phyloP scores from a whole-genome alignment of 2,797 vertebrate genomes.

The Myripristis murdjan region DNA sequence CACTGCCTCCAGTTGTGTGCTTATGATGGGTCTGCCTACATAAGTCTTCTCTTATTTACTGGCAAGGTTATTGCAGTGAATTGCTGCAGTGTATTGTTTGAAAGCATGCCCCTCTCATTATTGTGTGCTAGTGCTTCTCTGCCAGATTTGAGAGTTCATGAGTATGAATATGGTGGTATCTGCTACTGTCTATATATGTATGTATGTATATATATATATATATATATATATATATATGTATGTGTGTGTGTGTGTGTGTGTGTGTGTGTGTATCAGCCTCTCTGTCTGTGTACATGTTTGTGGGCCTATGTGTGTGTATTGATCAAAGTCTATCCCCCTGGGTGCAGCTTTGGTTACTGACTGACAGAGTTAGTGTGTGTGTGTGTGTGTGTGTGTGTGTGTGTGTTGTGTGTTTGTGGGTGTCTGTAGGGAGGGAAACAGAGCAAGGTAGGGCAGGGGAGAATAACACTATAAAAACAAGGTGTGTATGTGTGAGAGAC shows the following conservation, averaged over 20 bases:
- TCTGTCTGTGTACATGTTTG: too few relatives aligned
- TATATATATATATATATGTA: neutral
- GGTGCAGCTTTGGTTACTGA: constrained; percentile 67
- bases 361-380: constrained; percentile 56
- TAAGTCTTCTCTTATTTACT: constrained; percentile 57
- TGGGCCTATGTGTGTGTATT: constrained; percentile 42
- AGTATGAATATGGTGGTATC: constrained; percentile 56
- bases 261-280: too few relatives aligned
- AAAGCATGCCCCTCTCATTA: constrained; percentile 32
- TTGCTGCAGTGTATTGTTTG: constrained; percentile 29
- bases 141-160: constrained; percentile 50
- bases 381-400: constrained; percentile 18
- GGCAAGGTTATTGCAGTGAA: constrained; percentile 28
- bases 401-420: constrained; percentile 6
- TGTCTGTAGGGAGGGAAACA: neutral
- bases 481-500: constrained; percentile 1
- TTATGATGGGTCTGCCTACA: constrained; percentile 28
- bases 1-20: constrained; percentile 35
- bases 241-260: constrained; percentile 22
- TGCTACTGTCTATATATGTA: neutral
- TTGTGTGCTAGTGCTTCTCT: constrained; percentile 45
- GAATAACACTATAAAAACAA: constrained; percentile 3
- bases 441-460: neutral
- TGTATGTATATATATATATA: too few relatives aligned
- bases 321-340: constrained; percentile 78